Conservation (phyloP, 2,888 invertebrate species). For the Sphaerophoria taeniata region DNA sequence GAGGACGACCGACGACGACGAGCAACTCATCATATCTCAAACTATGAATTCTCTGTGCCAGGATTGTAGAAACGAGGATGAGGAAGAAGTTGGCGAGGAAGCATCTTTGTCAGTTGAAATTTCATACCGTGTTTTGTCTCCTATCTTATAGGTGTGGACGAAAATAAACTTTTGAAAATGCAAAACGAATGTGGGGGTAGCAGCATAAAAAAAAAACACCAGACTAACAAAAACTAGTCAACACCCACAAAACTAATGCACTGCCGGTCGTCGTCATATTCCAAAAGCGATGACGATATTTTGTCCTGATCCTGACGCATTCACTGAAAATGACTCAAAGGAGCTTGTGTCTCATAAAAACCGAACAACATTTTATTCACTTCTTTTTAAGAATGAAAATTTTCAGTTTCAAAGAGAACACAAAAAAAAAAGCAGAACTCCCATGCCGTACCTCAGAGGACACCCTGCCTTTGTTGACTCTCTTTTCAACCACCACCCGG, state of each 20-base stretch:
- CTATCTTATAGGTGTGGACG: not conserved
- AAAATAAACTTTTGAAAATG: not conserved
- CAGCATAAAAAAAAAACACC: too few relatives aligned
- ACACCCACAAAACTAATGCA: constrained; percentile 50
- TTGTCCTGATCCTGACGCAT: constrained; percentile 36
- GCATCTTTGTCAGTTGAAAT: not conserved
- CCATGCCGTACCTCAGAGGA: constrained; percentile 15
- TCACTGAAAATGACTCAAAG: constrained; percentile 56
- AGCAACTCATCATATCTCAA: not conserved
- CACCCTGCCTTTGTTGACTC: constrained; percentile 63
- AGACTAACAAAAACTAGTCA: constrained; percentile 18
- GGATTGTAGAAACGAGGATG: too few relatives aligned
- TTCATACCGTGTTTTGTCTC: not conserved
- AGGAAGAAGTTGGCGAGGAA: not conserved
- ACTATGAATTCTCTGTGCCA: not conserved
- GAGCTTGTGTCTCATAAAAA: constrained; percentile 7
- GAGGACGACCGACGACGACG: not conserved
- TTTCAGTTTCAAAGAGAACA: not conserved
- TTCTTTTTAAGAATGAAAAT: constrained; percentile 53
- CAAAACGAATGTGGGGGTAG: constrained; percentile 21
- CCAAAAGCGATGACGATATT: constrained; percentile 16
- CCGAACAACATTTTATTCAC: constrained; percentile 25
- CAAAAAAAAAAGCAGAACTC: not conserved
- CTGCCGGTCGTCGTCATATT: constrained; percentile 10
- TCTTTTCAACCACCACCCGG: constrained; percentile 32